Conservation (phyloP, 2,888 invertebrate genomes). For the Neoascia interrupta region DNA sequence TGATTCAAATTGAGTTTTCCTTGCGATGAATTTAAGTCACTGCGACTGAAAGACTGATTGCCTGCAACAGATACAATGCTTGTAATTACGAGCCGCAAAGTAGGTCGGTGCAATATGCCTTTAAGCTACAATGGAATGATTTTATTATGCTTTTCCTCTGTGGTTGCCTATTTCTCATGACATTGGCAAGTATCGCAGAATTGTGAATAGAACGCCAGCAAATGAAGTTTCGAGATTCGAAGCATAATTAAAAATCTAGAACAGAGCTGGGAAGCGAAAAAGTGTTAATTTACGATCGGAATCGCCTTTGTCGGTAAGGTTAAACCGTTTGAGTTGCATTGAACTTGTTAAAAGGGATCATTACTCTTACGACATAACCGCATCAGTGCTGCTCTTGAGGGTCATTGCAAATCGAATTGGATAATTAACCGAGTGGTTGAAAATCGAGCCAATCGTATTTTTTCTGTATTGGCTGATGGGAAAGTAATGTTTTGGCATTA, state of each 20-base stretch:
- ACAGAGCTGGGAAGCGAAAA: conserved; percentile 64
- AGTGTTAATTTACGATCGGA: conserved; percentile 63
- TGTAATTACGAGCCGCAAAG: conserved; percentile 63
- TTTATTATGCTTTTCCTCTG: conserved; percentile 57
- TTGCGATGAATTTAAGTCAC: conserved; percentile 49
- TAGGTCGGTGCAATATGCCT: conserved; percentile 69
- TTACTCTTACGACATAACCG: conserved; percentile 26
- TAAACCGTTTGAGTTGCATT: conserved; percentile 60
- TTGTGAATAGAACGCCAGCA: conserved; percentile 22
- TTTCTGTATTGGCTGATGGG: background rate
- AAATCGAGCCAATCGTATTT: background rate
- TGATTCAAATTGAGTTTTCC: conserved; percentile 58
- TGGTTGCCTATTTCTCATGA: conserved; percentile 66
- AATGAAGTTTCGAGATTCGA: conserved; percentile 48
- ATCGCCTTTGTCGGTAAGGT: conserved; percentile 57
- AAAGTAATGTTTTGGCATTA: too few relatives aligned
- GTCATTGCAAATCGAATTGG: conserved; percentile 34
- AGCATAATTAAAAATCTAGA: conserved; percentile 67
- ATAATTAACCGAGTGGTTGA: conserved; percentile 20
- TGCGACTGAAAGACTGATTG: conserved; percentile 30
- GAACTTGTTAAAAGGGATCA: conserved; percentile 68
- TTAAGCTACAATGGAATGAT: conserved; percentile 64
- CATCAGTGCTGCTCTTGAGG: conserved; percentile 17
- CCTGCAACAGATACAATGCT: conserved; percentile 57
- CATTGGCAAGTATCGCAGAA: conserved; percentile 67